Evolutionary conservation across 2,113 vertebrate species (phyloP), one percentile per base, ranked within the genome.

Genomic region (Aphelocoma coerulescens): DNA sequence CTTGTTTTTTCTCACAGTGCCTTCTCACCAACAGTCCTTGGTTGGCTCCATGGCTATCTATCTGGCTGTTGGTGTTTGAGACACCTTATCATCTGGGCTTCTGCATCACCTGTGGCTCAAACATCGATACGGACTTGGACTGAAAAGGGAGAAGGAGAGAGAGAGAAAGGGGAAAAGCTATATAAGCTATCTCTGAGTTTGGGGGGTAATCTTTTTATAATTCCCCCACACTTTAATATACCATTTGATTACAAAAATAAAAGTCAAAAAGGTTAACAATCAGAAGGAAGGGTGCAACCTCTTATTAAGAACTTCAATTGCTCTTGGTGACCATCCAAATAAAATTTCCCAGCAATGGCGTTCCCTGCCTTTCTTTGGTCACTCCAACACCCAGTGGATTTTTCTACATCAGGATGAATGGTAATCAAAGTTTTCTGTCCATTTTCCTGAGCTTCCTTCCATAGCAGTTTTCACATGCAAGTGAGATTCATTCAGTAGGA

Each of bases 321-420:
- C 11, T 63, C 10, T 79, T 35, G 41, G 65, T 48, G n/a, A 35
- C 5, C 13, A 57, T 32, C 6, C 58, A 72, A 57, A 28, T 39
- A n/a, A 39, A 54, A 78, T 62, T 7, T 39, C 12, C 27, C 33
- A 37, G 3, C 18, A 62, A 6, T 30, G 5, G 7, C 21, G 4
- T 46, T 78, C 20, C 2, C 7, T 30, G 3, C 41, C 30, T 57
- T 41, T 48, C 9, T 35, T 48, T n/a, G 24, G n/a, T 35, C 8
- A 2, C 9, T 72, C 6, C 8, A 16, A 30, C 19, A 62, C 4
- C 11, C 0, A 0, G 3, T 71, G 30, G 5, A 73, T 51, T 79
- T 32, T 88, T 72, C 21, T 35, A 27, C 26, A 32, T 72, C 11
- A 43, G 11, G 11, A 35, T 48, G 35, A 65, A 72, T 43, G 11